Percentiles rank a stretch among this genome's conserved stretches.
phyloP scores from a whole-genome alignment of 1,140 invertebrate genomes.

The Caerostris extrusa region DNA sequence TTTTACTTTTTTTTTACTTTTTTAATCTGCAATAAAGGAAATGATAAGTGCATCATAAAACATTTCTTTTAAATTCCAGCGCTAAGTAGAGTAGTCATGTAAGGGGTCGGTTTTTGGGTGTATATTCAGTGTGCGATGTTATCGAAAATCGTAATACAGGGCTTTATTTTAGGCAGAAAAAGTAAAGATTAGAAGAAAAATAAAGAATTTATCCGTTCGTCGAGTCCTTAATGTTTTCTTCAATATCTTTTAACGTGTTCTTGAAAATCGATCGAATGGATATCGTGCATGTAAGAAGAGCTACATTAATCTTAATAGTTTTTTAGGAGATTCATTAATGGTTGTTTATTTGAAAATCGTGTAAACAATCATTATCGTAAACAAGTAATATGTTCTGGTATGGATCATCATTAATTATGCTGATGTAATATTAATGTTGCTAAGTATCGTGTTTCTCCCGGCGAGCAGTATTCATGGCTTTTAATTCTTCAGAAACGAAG shows the following conservation, averaged over 20 bases:
- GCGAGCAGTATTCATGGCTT: too few species aligned
- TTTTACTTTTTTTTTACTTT: neutral
- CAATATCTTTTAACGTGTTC: neutral
- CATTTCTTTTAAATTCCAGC: conserved; percentile 8
- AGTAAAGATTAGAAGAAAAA: neutral
- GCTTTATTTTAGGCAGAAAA: neutral
- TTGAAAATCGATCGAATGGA: neutral
- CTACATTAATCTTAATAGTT: too few species aligned
- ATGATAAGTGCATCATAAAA: conserved; percentile 10
- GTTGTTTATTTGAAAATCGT: too few species aligned
- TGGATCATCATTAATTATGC: too few species aligned
- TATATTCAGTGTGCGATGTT: conserved; percentile 11
- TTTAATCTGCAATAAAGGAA: conserved; percentile 25
- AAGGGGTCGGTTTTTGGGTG: neutral
- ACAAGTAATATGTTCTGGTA: too few species aligned
- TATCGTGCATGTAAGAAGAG: neutral
- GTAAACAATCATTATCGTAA: too few species aligned
- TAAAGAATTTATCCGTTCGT: neutral
- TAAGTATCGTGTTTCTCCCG: too few species aligned
- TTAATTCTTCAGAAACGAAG: too few species aligned
- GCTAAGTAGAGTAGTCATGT: neutral
- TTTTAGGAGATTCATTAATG: too few species aligned
- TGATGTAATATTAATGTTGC: too few species aligned
- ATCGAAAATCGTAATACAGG: neutral
- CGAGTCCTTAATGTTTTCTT: neutral